These are phyloP conservation scores for Torymus auratus DNA, from an alignment of 2,888 invertebrate genomes.

Conservation along the genomic window DNA sequence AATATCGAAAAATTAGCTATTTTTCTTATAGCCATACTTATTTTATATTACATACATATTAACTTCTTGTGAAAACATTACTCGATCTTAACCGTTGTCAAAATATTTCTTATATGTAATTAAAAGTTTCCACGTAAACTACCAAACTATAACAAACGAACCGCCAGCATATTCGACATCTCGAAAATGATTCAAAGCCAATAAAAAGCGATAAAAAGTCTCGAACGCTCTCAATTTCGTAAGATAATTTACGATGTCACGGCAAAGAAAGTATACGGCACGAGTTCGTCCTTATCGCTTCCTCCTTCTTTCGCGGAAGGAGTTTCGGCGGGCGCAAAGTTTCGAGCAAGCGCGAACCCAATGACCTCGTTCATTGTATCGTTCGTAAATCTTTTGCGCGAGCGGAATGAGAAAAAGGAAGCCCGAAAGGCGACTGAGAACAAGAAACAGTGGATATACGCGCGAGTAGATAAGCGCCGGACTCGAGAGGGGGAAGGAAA, in stretches of 20 bases:
- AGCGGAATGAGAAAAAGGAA: conserved; percentile 40
- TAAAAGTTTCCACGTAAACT: conserved; percentile 23
- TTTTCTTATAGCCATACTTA: too few relatives aligned
- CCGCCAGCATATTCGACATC: conserved; percentile 29
- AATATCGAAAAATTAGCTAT: too few relatives aligned
- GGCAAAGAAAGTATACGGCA: conserved; percentile 15
- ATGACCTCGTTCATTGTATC: conserved; percentile 57
- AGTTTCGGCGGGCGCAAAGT: conserved; percentile 42
- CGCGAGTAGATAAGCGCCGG: conserved; percentile 50
- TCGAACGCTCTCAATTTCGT: neutral
- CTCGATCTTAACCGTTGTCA: too few relatives aligned
- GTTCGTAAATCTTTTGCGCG: conserved; percentile 46
- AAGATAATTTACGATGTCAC: conserved; percentile 52
- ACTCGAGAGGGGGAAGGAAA: neutral
- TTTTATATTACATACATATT: too few relatives aligned
- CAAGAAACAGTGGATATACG: conserved; percentile 30
- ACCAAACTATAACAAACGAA: conserved; percentile 6
- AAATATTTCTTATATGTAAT: conserved; percentile 6
- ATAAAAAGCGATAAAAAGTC: conserved; percentile 55
- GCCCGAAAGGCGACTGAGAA: neutral
- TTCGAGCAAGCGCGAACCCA: conserved; percentile 54
- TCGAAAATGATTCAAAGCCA: conserved; percentile 53
- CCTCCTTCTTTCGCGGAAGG: conserved; percentile 1
- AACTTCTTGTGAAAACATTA: too few relatives aligned
- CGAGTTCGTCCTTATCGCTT: conserved; percentile 43